Evolutionary conservation across 2,888 invertebrate genomes (phyloP).

Genomic region (Catocala fraxini): DNA sequence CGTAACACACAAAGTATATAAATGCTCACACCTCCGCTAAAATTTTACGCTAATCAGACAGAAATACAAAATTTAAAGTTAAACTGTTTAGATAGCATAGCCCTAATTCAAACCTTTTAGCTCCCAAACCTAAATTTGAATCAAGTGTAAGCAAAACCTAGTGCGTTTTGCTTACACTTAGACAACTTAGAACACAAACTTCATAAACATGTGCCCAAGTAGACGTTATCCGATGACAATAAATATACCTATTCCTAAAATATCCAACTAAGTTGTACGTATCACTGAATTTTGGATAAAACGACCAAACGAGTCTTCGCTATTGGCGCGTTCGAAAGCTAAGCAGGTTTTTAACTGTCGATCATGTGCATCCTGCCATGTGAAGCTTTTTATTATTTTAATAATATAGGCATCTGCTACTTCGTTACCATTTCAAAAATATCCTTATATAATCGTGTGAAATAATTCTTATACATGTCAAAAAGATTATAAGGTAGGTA

Average conservation of each 20-base stretch:
- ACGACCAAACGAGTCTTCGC: slow-evolving; percentile 3
- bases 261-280: neutral
- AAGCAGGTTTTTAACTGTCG: slow-evolving; percentile 12
- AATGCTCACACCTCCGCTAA: neutral
- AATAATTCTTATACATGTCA: too few species aligned
- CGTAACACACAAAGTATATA: neutral
- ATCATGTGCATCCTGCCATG: slow-evolving; percentile 5
- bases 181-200: too few species aligned
- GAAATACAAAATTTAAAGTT: neutral
- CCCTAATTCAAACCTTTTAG: too few species aligned
- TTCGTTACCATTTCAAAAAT: too few species aligned
- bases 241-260: neutral
- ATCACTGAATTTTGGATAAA: slow-evolving; percentile 9
- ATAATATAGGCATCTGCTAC: neutral
- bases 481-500: too few species aligned
- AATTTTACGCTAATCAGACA: neutral
- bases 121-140: too few species aligned
- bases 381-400: slow-evolving; percentile 12
- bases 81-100: neutral
- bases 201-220: too few species aligned
- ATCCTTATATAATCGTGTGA: too few species aligned
- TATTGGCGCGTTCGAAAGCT: slow-evolving; percentile 8
- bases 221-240: too few species aligned
- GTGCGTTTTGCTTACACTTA: too few species aligned
- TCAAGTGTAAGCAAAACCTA: too few species aligned